Base-by-base conservation (phyloP, 1,140 invertebrate species). In the Drosophila nikananu region DNA sequence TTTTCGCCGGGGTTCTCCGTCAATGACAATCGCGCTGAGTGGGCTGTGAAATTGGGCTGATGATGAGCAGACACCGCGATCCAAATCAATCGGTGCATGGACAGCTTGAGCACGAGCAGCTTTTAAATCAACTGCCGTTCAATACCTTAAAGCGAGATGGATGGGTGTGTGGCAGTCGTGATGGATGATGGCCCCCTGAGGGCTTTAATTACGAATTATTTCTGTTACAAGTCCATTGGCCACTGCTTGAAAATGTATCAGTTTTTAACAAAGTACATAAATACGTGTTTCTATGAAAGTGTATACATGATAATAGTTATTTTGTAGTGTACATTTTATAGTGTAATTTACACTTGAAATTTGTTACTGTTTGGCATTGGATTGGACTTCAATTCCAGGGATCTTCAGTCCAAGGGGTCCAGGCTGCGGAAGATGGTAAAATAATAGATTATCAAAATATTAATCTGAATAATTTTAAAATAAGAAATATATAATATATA, bases 1-100 rank as follows among this genome's bases (percentile, higher is more conserved):
- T 84, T 87, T 83, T 74, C 49, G 39, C 32, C n/a, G 32, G 44
- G 30, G 13, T 52, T 80, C 70, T 66, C 72, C 58, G 19, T 79
- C 61, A 49, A 27, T 58, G 51, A 64, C 67, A 74, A 74, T 73
- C 68, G 42, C 13, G 70, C 55, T 61, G 67, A 73, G 54, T 64
- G 60, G 37, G 39, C 41, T 51, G 42, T 37, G 27, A 57, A 55
- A 49, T 64, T 76, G 49, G 58, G 48, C 41, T 63, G 41, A 32
- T 55, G 41, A 65, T 27, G 41, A 46, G 66, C 35, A 13, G 60
- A 27, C 23, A 21, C 12, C 42, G 49, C 49, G 37, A 78, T 75
- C 72, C 59, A 59, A 72, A 60, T 74, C 71, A 73, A 73, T 60
- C 46, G 54, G 37, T 51, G 42, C 30, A 15, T 23, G 44, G 65